phyloP scores from a whole-genome alignment of 2,113 vertebrate species.

The Lipophrys pholis region DNA sequence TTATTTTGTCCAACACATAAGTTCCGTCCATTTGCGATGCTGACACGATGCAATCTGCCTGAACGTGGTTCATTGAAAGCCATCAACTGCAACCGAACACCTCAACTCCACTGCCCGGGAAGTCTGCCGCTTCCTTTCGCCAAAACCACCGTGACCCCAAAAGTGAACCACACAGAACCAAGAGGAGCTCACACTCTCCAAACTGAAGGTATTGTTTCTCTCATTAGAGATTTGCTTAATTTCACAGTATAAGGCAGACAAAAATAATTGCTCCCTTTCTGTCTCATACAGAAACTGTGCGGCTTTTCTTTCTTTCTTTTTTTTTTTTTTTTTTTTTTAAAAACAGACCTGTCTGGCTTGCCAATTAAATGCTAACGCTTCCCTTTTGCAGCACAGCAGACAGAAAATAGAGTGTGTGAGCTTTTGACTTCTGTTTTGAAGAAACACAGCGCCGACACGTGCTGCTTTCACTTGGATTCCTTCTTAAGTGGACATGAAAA shows the following conservation, averaged over 20 bases:
- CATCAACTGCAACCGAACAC: neutral
- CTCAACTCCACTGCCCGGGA: neutral
- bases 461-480: neutral
- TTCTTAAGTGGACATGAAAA: neutral
- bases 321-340: too few relatives aligned
- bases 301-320: too few relatives aligned
- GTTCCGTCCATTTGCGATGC: constrained; percentile 6
- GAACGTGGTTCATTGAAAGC: neutral
- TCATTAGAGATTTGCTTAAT: neutral
- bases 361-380: neutral
- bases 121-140: neutral
- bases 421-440: neutral
- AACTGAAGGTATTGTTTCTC: neutral
- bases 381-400: neutral
- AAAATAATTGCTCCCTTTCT: neutral
- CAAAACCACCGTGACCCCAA: neutral
- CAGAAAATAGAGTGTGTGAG: neutral
- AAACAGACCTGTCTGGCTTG: neutral
- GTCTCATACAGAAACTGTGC: neutral
- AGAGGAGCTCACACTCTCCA: too few relatives aligned
- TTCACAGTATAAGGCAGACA: neutral
- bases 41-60: neutral
- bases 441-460: neutral
- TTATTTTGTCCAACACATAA: constrained; percentile 22
- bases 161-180: neutral